Base-by-base conservation (phyloP, 2,113 vertebrate species). In the Conger conger region DNA sequence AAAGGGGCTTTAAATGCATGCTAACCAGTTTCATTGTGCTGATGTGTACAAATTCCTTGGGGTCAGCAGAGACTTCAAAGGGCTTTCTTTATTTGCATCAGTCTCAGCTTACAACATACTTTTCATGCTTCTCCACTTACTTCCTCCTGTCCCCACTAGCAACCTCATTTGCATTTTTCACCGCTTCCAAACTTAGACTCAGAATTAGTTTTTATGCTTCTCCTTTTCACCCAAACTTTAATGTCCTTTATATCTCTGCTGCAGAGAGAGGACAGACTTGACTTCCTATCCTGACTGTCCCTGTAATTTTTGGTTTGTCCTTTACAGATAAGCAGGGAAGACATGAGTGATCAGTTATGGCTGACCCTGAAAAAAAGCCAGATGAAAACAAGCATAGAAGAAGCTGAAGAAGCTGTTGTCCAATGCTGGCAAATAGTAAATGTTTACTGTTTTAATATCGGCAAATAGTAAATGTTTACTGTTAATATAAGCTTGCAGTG, bases 281-380 rank as follows among this genome's bases (percentile, higher is more conserved):
- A 4, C 30, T 76, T 27, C 11, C 73, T 4, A 0, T 36, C 33
- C 9, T 76, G 73, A 76, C 73, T 76, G 73, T 76, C n/a, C 13
- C 30, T 33, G 13, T 8, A 2, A 3, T 30, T 76, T 36, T 27
- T 16, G 7, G 6, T 76, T 35, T 76, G n/a, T 76, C 30, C 33
- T 76, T 35, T 33, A 33, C 73, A 76, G 73, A 76, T 76, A 76
- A 76, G 30, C 73, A 76, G 73, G 33, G 33, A 76, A 76, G 73
- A 76, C 73, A 33, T 76, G 57, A 63, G 23, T 27, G 7, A 3
- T 63, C 57, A 63, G 15, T 76, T 15, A 1, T 16, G 9, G 73
- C 73, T 76, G 30, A 30, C 45, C 15, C 73, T 15, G 33, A 76
- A 30, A 6, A 33, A 35, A 33, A 76, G 73, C 33, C 15, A 16